phyloP scores from a whole-genome alignment of 2,113 vertebrate species.

The Ptilorrhoa leucosticta region DNA sequence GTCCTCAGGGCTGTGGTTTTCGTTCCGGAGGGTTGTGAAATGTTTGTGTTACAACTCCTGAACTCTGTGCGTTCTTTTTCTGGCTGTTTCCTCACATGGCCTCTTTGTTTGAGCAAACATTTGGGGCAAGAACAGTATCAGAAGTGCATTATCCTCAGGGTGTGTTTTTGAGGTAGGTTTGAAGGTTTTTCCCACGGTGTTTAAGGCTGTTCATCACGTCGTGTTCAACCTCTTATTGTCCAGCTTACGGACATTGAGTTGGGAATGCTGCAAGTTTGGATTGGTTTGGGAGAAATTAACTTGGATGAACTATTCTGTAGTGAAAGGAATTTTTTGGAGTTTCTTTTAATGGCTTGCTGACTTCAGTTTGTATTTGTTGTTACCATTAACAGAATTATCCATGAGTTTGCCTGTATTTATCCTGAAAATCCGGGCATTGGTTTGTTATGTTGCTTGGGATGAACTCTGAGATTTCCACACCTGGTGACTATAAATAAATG shows the following conservation, averaged over 20 bases:
- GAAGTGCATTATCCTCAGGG: not conserved
- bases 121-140: not conserved
- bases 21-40: not conserved
- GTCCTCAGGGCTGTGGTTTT: not conserved
- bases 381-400: not conserved
- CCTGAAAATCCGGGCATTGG: not conserved
- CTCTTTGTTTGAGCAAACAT: not conserved
- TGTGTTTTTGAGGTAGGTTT: not conserved
- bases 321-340: not conserved
- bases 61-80: not conserved
- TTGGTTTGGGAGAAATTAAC: not conserved
- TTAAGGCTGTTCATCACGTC: not conserved
- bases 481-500: not conserved
- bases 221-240: not conserved
- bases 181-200: not conserved
- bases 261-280: not conserved
- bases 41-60: not conserved
- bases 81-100: not conserved
- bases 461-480: not conserved
- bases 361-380: not conserved
- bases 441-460: not conserved
- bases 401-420: not conserved
- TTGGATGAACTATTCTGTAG: not conserved
- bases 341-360: not conserved
- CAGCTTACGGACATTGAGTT: rapidly evolving